Conservation (phyloP, 2,888 invertebrate species). For the Nephrotoma guestfalica region DNA sequence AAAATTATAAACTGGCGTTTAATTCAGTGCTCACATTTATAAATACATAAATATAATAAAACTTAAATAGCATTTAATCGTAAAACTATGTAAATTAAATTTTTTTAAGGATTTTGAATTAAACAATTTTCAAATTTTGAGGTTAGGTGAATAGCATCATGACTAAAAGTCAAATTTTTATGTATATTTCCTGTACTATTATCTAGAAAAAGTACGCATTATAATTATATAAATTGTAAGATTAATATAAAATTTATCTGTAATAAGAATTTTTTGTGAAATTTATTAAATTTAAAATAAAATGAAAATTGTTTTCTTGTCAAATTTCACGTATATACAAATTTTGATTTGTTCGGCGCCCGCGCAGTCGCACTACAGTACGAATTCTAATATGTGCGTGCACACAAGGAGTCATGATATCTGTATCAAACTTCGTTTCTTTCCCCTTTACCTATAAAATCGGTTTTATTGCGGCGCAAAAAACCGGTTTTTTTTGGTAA, state of each 20-base stretch:
- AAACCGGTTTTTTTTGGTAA: too few relatives aligned
- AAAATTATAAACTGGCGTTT: conserved; percentile 32
- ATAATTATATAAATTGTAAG: not conserved
- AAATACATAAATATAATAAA: not conserved
- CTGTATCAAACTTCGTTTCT: too few relatives aligned
- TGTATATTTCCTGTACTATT: not conserved
- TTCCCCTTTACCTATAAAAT: too few relatives aligned
- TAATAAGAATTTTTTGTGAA: not conserved
- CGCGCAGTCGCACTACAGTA: too few relatives aligned
- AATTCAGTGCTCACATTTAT: not conserved
- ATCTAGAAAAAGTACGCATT: not conserved
- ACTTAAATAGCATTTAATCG: not conserved
- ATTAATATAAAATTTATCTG: not conserved
- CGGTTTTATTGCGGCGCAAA: too few relatives aligned
- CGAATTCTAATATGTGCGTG: too few relatives aligned
- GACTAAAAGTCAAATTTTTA: not conserved
- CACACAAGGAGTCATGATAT: too few relatives aligned
- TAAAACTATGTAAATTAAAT: not conserved
- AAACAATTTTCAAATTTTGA: not conserved
- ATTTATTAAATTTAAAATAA: not conserved
- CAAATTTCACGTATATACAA: not conserved
- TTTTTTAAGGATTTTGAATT: not conserved
- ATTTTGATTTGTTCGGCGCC: too few relatives aligned
- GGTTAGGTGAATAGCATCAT: not conserved
- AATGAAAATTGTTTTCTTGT: not conserved